Evolutionary conservation across 2,113 vertebrate genomes (phyloP).

Genomic region (Apodemus speciosus): DNA sequence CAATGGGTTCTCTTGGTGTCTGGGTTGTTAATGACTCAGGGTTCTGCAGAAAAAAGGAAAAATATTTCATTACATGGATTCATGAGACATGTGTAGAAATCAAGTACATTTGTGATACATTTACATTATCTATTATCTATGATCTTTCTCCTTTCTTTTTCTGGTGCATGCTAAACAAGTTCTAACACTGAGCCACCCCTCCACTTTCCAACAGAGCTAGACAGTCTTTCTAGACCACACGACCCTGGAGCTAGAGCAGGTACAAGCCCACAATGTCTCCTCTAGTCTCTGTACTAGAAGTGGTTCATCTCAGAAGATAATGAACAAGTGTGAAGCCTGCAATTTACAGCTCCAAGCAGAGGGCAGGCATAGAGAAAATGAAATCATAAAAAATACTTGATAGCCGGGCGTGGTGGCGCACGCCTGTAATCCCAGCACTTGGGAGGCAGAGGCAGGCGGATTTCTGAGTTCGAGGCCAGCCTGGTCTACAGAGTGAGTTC

Average conservation of each 20-base stretch:
- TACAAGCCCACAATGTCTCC: neutral
- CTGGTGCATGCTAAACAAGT: neutral
- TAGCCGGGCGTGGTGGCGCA: too few species aligned
- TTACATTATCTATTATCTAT: neutral
- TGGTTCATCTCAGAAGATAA: neutral
- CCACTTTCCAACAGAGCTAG: neutral
- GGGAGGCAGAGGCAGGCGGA: too few species aligned
- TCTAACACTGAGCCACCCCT: neutral
- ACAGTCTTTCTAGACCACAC: neutral
- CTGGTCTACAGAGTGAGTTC: too few species aligned
- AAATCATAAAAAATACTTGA: neutral
- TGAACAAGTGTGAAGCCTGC: rapidly evolving
- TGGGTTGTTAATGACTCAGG: conserved; percentile 24
- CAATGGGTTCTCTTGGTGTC: neutral
- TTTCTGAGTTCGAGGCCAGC: too few species aligned
- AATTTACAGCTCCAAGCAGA: neutral
- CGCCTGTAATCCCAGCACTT: too few species aligned
- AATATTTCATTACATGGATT: conserved; percentile 50
- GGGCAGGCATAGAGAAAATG: neutral
- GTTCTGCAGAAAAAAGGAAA: conserved; percentile 53
- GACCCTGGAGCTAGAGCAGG: neutral
- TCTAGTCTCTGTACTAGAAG: too few species aligned
- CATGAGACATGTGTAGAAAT: conserved; percentile 31
- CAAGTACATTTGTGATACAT: conserved; percentile 21
- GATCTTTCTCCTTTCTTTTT: neutral